Base-by-base conservation (phyloP, 2,113 vertebrate genomes). In the Embiotoca jacksoni region DNA sequence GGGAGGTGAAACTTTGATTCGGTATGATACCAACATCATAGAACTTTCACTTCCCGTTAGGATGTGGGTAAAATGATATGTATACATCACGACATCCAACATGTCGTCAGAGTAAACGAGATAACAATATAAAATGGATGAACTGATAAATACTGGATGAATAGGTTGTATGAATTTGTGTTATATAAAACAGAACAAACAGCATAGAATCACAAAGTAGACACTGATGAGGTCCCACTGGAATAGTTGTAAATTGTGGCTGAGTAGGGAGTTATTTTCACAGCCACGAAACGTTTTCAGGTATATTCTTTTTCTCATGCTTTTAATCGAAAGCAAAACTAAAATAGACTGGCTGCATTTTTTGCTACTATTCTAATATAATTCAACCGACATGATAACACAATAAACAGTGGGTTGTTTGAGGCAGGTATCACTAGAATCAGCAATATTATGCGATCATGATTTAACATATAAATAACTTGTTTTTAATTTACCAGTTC, bases 261-360 rank as follows among this genome's bases (percentile, higher is more conserved):
- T 71, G 30, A 74, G 15, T 13, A 32, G 33, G 59, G 64, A 68
- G 35, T 55, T 66, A 33, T 61, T 75, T 54, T 14, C 31, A 37
- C 7, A n/a, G 31, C 46, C 46, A 23, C 14, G 47, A 23, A 75
- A 81, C 16, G 7, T 61, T 60, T 67, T 53, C 32, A 68, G 39
- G 35, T 35, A 5, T 30, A n/a, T 47, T 66, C 2, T 7, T 76
- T 15, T 47, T 14, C 39, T 50, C 33, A 32, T 11, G 32, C 47
- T 49, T 35, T 60, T 66, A n/a, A 78, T 78, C 13, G 64, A 66
- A 69, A 66, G 31, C 10, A 11, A 7, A 37, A 2, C 7, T 52
- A 50, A 46, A 76, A 72, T 33, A 35, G 23, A 30, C 39, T 14
- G 13, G 23, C 54, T 6, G 7, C 30, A 16, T 36, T 31, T 63